A percentile compares a stretch with the other conserved stretches of the same genome.
Conservation (phyloP, 2,797 vertebrate genomes). For the Pogonophryne albipinna region DNA sequence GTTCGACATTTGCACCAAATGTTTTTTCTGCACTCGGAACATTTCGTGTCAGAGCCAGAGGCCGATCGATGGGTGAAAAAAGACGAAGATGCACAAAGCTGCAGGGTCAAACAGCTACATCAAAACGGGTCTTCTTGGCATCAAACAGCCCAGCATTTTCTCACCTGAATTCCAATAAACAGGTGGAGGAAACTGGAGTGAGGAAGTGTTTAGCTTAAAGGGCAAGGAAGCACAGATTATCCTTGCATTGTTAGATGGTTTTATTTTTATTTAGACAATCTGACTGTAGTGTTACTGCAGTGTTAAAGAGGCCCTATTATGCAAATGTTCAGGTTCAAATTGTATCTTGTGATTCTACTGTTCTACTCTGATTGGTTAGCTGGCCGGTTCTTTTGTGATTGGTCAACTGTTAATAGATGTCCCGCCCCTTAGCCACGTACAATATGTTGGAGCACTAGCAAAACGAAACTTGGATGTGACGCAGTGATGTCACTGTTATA, state of each 20-base stretch:
- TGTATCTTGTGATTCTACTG: too few relatives aligned
- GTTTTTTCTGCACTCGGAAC: slow-evolving; percentile 30
- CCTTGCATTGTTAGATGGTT: slow-evolving; percentile 6
- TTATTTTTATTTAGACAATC: background rate
- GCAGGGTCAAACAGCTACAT: slow-evolving; percentile 37
- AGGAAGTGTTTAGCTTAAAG: background rate
- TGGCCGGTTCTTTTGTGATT: too few relatives aligned
- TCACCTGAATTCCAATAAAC: slow-evolving; percentile 13
- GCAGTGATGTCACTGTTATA: too few relatives aligned
- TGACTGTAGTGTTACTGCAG: too few relatives aligned
- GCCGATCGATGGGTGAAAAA: slow-evolving; percentile 12
- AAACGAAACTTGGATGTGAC: too few relatives aligned
- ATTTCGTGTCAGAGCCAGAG: slow-evolving; percentile 24
- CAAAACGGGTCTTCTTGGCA: background rate
- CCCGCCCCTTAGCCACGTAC: too few relatives aligned
- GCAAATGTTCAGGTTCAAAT: too few relatives aligned
- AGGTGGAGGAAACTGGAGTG: background rate
- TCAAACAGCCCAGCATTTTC: slow-evolving; percentile 14
- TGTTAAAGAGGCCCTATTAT: too few relatives aligned
- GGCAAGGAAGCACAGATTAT: background rate
- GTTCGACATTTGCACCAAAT: slow-evolving; percentile 27
- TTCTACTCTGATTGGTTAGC: too few relatives aligned
- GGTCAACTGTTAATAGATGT: too few relatives aligned
- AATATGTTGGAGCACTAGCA: too few relatives aligned
- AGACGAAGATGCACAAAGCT: slow-evolving; percentile 10